Percentiles rank a stretch among this genome's conserved stretches.
These are phyloP conservation scores for Xyrauchen texanus DNA, from an alignment of 2,113 vertebrate genomes.

Conservation along the genomic window DNA sequence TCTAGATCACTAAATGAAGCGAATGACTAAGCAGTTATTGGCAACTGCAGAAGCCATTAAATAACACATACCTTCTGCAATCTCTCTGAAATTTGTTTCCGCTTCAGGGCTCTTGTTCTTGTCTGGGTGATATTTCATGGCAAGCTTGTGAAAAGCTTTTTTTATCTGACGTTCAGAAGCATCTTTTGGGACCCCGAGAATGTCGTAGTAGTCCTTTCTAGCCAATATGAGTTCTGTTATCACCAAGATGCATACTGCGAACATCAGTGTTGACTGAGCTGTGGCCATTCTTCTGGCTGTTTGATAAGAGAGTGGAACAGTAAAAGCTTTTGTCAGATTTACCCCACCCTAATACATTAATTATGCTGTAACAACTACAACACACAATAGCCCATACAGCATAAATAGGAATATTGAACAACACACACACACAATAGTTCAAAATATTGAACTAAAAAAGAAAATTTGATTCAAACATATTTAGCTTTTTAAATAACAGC, in stretches of 20 bases:
- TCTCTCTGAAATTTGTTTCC: constrained; percentile 92
- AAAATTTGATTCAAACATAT: too few species aligned
- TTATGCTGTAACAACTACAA: background rate
- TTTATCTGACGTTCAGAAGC: constrained; percentile 93
- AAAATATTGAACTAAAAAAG: too few species aligned
- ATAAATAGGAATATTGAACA: background rate
- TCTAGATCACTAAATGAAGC: too few species aligned
- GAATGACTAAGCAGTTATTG: background rate
- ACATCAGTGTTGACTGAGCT: constrained; percentile 81
- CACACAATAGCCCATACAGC: background rate
- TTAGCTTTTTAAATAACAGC: too few species aligned
- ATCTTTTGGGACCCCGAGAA: constrained; percentile 90
- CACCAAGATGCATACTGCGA: constrained; percentile 89
- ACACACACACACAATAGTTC: too few species aligned
- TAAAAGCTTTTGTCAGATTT: too few species aligned
- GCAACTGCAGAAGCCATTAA: background rate
- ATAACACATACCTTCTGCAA: constrained; percentile 86
- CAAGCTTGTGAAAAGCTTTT: constrained; percentile 95
- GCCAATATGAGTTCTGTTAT: constrained; percentile 93
- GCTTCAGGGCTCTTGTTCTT: constrained; percentile 94
- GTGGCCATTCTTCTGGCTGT: constrained; percentile 81
- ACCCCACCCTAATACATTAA: background rate
- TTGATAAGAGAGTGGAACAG: constrained; percentile 14
- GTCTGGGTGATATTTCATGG: constrained; percentile 96
- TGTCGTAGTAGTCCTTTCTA: constrained; percentile 90